phyloP scores from a whole-genome alignment of 2,797 vertebrate species.

The Tachyglossus aculeatus region DNA sequence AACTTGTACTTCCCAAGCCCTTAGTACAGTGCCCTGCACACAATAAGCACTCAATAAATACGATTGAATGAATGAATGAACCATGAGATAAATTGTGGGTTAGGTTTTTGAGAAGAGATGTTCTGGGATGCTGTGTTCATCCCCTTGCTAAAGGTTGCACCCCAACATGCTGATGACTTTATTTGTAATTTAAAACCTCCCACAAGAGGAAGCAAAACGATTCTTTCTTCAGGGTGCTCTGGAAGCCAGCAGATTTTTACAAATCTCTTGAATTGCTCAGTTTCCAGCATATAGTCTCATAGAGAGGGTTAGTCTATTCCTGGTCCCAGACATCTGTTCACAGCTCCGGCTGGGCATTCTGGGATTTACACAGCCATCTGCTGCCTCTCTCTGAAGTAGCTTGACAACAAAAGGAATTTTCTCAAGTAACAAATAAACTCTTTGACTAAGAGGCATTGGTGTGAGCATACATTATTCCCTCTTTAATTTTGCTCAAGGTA shows the following conservation, averaged over 20 bases:
- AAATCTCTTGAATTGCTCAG: conserved; percentile 43
- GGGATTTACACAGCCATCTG: conserved; percentile 64
- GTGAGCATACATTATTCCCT: conserved; percentile 35
- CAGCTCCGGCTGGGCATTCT: conserved; percentile 63
- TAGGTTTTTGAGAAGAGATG: no score
- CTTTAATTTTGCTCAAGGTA: conserved; percentile 44
- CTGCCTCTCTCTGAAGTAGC: conserved; percentile 44
- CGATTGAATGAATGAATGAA: no score
- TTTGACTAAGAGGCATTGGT: conserved; percentile 43
- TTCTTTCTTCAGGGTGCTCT: conserved; percentile 21
- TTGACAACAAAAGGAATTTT: conserved; percentile 59
- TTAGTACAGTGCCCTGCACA: no score
- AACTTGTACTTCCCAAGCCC: no score
- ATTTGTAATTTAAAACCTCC: neutral
- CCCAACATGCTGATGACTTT: neutral
- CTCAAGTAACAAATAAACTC: conserved; percentile 45
- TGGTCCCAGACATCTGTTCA: conserved; percentile 64
- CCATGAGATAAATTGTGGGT: no score
- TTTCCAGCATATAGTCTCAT: conserved; percentile 5
- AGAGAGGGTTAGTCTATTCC: conserved; percentile 43
- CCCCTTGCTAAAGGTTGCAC: neutral
- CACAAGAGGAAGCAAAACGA: neutral
- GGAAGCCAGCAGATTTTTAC: conserved; percentile 32
- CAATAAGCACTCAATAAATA: no score
- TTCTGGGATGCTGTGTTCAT: neutral